Percentiles rank a stretch among this genome's conserved stretches.
Evolutionary conservation across 1,140 invertebrate genomes (phyloP).

Genomic region (Drosophila watanabei): DNA sequence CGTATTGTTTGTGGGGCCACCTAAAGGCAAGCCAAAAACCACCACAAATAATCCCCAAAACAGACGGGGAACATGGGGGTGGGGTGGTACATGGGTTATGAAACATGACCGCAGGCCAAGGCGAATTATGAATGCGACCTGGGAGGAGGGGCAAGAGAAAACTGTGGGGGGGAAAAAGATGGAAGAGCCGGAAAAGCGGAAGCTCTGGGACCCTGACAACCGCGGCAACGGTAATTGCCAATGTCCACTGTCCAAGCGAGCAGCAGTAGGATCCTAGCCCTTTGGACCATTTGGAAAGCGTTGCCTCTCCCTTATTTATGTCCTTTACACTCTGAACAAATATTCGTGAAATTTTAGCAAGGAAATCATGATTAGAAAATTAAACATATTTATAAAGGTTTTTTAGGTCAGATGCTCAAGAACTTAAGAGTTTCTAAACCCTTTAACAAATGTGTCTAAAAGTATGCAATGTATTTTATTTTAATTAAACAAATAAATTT

Average conservation of each 20-base stretch:
- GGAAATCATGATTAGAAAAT: neutral
- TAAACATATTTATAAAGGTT: neutral
- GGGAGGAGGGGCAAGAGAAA: neutral
- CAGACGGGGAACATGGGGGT: neutral
- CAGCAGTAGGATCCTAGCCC: conserved; percentile 36
- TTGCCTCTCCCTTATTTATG: conserved; percentile 65
- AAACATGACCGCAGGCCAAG: conserved; percentile 67
- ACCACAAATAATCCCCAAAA: conserved; percentile 49
- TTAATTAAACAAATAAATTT: too few species aligned
- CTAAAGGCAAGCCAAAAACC: conserved; percentile 37
- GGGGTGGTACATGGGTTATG: conserved; percentile 42
- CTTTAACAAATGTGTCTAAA: too few species aligned
- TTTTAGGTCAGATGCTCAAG: neutral
- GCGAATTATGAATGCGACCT: conserved; percentile 58
- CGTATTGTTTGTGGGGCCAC: conserved; percentile 43
- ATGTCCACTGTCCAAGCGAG: conserved; percentile 64
- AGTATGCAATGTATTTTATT: too few species aligned
- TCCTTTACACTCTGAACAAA: neutral
- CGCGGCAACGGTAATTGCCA: conserved; percentile 79
- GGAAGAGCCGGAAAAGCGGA: conserved; percentile 27
- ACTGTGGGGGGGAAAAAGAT: neutral
- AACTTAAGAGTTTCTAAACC: too few species aligned
- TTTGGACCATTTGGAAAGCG: conserved; percentile 52
- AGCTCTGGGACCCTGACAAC: conserved; percentile 67
- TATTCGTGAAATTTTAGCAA: too few species aligned